Percentiles rank a stretch among this genome's conserved stretches.
These are phyloP conservation scores for Chaetogeoica ovagalla DNA, from an alignment of 2,888 invertebrate genomes.

Conservation along the genomic window DNA sequence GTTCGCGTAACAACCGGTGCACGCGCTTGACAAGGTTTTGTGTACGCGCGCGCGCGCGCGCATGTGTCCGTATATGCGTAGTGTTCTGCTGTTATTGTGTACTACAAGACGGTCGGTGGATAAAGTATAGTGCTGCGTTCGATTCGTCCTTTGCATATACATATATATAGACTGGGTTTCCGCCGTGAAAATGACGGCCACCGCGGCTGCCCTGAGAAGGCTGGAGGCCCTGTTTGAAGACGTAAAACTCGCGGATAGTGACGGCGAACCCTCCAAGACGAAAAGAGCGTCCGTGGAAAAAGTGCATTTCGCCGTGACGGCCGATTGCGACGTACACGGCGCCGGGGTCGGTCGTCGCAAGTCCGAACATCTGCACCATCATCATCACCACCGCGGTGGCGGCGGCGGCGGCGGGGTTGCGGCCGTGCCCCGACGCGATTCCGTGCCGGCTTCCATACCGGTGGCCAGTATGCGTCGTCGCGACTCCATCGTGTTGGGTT, in stretches of 20 bases:
- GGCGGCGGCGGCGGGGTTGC: conserved; percentile 51
- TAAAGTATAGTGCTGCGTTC: not conserved
- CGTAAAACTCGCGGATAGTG: conserved; percentile 65
- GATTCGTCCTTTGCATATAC: not conserved
- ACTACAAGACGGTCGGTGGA: too few species aligned
- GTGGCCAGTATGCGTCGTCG: conserved; percentile 63
- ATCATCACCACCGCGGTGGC: conserved; percentile 12
- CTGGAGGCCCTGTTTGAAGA: conserved; percentile 74
- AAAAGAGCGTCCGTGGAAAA: conserved; percentile 55
- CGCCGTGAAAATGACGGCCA: conserved; percentile 54
- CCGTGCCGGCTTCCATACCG: conserved; percentile 57
- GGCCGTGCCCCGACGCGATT: conserved; percentile 55
- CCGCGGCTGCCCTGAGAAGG: conserved; percentile 70
- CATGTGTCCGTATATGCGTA: too few species aligned
- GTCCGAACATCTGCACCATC: conserved; percentile 27
- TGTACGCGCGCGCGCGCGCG: not conserved
- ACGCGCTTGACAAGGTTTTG: not conserved
- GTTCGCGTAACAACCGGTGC: conserved; percentile 52
- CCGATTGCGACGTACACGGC: conserved; percentile 73
- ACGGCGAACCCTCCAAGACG: conserved; percentile 48
- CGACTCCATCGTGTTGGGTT: conserved; percentile 61
- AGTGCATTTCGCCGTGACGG: conserved; percentile 59
- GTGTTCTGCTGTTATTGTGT: too few species aligned
- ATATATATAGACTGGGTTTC: not conserved
- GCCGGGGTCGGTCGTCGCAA: conserved; percentile 62